A percentile compares a stretch with the other conserved stretches of the same genome.
Evolutionary conservation across 2,888 invertebrate species (phyloP).

Genomic region (Ophion ventricosus): DNA sequence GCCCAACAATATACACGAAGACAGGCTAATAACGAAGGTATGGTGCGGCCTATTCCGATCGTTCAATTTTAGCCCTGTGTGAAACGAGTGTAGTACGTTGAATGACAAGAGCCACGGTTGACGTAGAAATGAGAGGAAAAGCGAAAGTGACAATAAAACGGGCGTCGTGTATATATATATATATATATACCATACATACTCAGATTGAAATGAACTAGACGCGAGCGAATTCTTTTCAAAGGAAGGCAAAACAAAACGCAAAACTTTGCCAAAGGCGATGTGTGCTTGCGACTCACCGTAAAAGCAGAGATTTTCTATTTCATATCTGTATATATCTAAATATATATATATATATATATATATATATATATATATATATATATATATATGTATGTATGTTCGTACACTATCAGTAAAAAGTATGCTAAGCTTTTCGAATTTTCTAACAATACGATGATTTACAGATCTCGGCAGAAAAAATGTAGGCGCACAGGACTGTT

Average conservation of each 20-base stretch:
- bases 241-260: constrained; percentile 32
- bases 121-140: not conserved
- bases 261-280: constrained; percentile 41
- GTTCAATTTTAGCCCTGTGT: constrained; percentile 3
- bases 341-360: constrained; percentile 9
- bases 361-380: constrained; percentile 13
- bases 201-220: constrained; percentile 33
- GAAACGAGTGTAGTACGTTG: not conserved
- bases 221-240: constrained; percentile 31
- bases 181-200: constrained; percentile 4
- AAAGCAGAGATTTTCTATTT: constrained; percentile 46
- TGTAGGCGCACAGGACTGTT: not conserved
- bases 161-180: not conserved
- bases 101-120: not conserved
- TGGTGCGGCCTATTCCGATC: not conserved
- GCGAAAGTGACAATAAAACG: constrained; percentile 37
- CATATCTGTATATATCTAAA: not conserved
- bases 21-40: not conserved
- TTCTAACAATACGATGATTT: not conserved
- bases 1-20: no score
- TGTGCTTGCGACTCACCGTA: constrained; percentile 34
- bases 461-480: not conserved
- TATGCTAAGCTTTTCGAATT: not conserved
- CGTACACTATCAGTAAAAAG: not conserved
- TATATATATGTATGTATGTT: not conserved